phyloP scores from a whole-genome alignment of 2,888 invertebrate species.

The Trachelus troglodyta region DNA sequence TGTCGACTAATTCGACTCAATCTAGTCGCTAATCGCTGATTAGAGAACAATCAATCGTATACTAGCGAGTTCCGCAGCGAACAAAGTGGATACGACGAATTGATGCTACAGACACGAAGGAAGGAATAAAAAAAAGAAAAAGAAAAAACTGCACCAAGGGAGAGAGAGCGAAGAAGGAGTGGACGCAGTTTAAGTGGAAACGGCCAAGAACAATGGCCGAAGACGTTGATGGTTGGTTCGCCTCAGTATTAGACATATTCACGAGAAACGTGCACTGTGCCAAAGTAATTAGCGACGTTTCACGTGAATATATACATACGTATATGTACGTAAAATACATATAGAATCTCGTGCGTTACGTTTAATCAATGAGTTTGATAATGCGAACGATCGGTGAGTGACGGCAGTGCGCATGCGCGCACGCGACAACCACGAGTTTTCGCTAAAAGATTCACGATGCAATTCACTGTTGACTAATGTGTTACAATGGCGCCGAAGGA shows the following conservation, averaged over 20 bases:
- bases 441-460: neutral
- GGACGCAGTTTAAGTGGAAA: neutral
- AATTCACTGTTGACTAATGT: conserved; percentile 43
- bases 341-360: neutral
- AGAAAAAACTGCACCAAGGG: neutral
- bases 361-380: neutral
- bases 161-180: neutral
- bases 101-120: neutral
- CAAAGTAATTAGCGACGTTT: neutral
- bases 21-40: neutral
- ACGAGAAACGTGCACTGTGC: conserved; percentile 10
- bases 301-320: neutral
- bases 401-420: neutral
- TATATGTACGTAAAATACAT: neutral
- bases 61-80: neutral
- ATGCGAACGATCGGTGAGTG: neutral
- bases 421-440: too few relatives aligned
- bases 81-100: neutral
- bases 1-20: neutral
- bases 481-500: conserved; percentile 25
- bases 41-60: neutral
- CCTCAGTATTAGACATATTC: conserved; percentile 7
- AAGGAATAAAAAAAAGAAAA: neutral
- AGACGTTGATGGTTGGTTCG: neutral
- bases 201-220: neutral